A percentile compares a stretch with the other conserved stretches of the same genome.
phyloP scores from a whole-genome alignment of 1,140 invertebrate species.

The Acromyrmex heyeri region DNA sequence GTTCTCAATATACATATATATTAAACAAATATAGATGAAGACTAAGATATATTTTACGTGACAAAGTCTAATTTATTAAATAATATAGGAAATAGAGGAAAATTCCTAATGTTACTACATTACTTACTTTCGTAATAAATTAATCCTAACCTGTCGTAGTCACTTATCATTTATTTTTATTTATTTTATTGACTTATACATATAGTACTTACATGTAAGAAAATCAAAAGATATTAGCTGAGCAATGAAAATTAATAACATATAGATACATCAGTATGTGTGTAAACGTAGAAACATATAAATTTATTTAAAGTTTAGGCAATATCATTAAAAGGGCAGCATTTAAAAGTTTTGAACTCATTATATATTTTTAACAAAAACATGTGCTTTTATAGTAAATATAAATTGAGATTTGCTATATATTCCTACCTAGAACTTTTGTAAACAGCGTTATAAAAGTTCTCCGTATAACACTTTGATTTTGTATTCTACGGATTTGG shows the following conservation, averaged over 20 bases:
- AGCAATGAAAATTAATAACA: background rate
- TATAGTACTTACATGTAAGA: background rate
- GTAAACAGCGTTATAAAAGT: constrained; percentile 31
- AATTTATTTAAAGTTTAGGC: background rate
- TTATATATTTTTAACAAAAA: background rate
- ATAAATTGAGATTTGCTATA: background rate
- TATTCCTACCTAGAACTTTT: background rate
- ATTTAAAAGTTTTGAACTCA: background rate
- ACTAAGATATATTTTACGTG: too few species aligned
- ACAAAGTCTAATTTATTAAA: too few species aligned
- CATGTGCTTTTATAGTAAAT: background rate
- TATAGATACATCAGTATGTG: background rate
- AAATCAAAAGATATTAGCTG: background rate
- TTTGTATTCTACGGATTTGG: constrained; percentile 12
- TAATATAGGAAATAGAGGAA: too few species aligned
- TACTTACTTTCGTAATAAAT: too few species aligned
- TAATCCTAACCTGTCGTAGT: too few species aligned
- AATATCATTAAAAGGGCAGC: too few species aligned
- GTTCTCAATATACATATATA: background rate
- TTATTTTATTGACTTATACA: too few species aligned
- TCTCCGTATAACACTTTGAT: background rate
- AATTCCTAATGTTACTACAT: too few species aligned
- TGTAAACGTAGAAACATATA: background rate
- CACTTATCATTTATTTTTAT: too few species aligned
- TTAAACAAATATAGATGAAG: background rate